Base-by-base conservation (phyloP, 2,113 vertebrate genomes). In the Labrus mixtus region DNA sequence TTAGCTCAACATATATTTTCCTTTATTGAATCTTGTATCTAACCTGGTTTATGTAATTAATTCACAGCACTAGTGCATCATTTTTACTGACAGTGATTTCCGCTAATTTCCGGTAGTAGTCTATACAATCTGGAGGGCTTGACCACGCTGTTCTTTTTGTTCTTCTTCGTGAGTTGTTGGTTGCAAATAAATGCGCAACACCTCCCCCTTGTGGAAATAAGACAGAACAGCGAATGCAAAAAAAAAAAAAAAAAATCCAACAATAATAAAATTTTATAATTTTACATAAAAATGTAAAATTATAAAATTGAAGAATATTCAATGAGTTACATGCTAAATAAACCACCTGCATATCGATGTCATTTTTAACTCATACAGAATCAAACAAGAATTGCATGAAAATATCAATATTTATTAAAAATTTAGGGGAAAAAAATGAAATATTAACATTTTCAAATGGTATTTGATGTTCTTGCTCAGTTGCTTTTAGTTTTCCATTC, bases 401-500 rank as follows among this genome's bases (percentile, higher is more conserved):
- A 78, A 54, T 12, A n/a, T 0, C 8, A 36, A 3, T 45, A 17
- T 78, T 74, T 70, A 59, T 70, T 63, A 8, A 45, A 36, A 5
- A 22, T 29, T 50, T 8, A 9, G 11, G 11, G 9, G 11, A 10
- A 4, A 8, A 58, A 19, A 51, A 61, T n/a, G 16, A 12, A 3
- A 73, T 8, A 57, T 50, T 41, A 73, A 71, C 0, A 66, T 12
- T 45, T 1, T 4, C 0, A 29, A 58, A 57, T 11, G 16, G 23
- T 10, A 22, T 51, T 22, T 56, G 9, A 16, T 12, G 33, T 70
- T 43, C 10, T 23, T 50, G 56, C 54, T 93, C 67, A 95, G 72
- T 48, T 86, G 13, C 41, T 86, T 77, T 93, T 91, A 6, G 48
- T 80, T 37, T 85, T 93, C 96, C 96, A 97, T 0, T 94, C 91